Base-by-base conservation (phyloP, 1,140 invertebrate genomes). In the Ceratosolen solmsi region DNA sequence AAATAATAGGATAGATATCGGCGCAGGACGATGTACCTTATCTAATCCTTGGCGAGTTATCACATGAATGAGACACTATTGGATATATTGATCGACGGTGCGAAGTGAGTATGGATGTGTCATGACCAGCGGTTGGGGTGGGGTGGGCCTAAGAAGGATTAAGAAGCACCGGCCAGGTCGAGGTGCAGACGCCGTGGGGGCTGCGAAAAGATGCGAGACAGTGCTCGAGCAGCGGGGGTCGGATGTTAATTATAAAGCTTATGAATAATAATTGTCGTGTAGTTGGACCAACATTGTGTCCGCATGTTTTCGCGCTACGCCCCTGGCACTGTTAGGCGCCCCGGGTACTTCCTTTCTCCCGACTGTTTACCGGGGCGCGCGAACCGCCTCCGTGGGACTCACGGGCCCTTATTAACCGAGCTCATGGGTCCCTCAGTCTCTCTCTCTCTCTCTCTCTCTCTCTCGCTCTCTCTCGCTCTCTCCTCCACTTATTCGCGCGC, bases 181-280 rank as follows among this genome's bases (percentile, higher is more conserved):
- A 3, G 13, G 51, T 54, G 11, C 5, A 54, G 70, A 72, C 25
- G 30, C 80, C 60, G 70, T 41, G 22, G 54, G 60, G 78, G n/a
- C 60, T 75, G 77, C 77, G 77, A 65, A 80, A 60, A 80, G 82
- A 80, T 65, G 74, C 30, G 63, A 70, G 77, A 82, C 83, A 86
- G 86, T 86, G 85, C 70, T 84, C 84, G 46, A 86, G 85, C 87
- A 86, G 86, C 79, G 86, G 85, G 84, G 72, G 73, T 73, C 83
- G 75, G 46, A 27, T 84, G 85, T 89, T 89, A 89, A 90, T 90
- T 89, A 89, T 88, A 88, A 89, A 88, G 88, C 89, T 89, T 89
- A 88, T 89, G 88, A 89, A 89, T 89, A 89, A 90, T 90, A 90
- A 90, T 90, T 89, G 88, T 87, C 89, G 89, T 89, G 88, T 89